phyloP scores from a whole-genome alignment of 2,113 vertebrate genomes.

The Talpa occidentalis region DNA sequence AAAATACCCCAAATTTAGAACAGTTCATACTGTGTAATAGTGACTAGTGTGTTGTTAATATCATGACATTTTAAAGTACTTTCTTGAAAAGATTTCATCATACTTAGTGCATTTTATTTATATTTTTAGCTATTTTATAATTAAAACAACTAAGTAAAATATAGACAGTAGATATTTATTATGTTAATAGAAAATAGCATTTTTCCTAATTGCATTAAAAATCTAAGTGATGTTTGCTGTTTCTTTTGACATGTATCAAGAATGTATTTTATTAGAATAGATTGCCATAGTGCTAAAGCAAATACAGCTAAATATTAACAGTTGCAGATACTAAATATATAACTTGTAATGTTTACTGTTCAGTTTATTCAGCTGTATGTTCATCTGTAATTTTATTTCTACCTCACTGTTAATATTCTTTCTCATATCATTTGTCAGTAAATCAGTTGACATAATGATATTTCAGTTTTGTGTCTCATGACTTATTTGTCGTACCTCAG shows the following conservation, averaged over 20 bases:
- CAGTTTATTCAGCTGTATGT: not conserved
- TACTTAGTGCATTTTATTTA: not conserved
- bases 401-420: not conserved
- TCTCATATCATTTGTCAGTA: not conserved
- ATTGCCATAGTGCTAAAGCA: not conserved
- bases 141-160: not conserved
- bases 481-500: not conserved
- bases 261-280: not conserved
- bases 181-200: slow-evolving; percentile 1
- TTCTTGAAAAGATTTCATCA: slow-evolving; percentile 28
- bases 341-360: not conserved
- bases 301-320: not conserved
- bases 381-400: not conserved
- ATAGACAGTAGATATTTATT: slow-evolving; percentile 4
- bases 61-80: not conserved
- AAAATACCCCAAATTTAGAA: not conserved
- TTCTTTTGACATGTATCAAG: not conserved
- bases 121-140: not conserved
- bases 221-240: not conserved
- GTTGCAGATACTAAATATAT: too few relatives aligned
- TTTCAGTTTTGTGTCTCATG: not conserved
- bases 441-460: not conserved
- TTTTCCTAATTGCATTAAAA: slow-evolving; percentile 12
- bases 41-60: not conserved
- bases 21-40: not conserved